These are phyloP conservation scores for Stictonetta naevosa DNA, from an alignment of 2,113 vertebrate genomes.

Conservation along the genomic window DNA sequence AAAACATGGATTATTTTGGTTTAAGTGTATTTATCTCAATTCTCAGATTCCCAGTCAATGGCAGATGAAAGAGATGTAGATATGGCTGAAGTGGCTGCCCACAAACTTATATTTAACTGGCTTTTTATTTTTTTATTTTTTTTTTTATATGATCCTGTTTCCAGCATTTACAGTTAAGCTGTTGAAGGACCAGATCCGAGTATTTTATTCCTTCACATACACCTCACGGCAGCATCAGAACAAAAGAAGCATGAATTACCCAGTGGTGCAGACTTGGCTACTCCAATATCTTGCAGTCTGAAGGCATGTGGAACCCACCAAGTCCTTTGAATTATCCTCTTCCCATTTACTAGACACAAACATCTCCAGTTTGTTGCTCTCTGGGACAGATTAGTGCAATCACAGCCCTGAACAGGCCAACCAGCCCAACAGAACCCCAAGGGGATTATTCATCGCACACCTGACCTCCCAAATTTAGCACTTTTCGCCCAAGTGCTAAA, in stretches of 20 bases:
- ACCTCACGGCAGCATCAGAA: background rate
- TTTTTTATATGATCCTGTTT: background rate
- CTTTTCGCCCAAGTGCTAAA: background rate
- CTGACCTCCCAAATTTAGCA: fast-evolving
- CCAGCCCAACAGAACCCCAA: background rate
- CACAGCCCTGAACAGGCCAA: background rate
- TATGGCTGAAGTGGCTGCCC: fast-evolving
- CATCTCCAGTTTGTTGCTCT: background rate
- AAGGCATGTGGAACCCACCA: background rate
- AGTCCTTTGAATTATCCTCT: background rate
- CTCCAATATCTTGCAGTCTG: background rate
- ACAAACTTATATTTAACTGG: background rate
- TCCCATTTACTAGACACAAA: background rate
- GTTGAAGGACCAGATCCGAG: background rate
- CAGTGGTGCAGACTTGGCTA: background rate
- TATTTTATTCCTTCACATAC: background rate
- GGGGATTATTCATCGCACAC: background rate
- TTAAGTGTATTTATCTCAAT: background rate
- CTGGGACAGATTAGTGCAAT: background rate
- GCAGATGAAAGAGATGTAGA: background rate
- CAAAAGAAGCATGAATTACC: conserved; percentile 18
- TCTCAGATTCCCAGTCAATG: background rate
- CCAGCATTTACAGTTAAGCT: background rate
- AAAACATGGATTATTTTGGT: background rate
- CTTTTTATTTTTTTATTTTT: background rate